Evolutionary conservation across 2,888 invertebrate species (phyloP).

Genomic region (Drosophila tanythrix): DNA sequence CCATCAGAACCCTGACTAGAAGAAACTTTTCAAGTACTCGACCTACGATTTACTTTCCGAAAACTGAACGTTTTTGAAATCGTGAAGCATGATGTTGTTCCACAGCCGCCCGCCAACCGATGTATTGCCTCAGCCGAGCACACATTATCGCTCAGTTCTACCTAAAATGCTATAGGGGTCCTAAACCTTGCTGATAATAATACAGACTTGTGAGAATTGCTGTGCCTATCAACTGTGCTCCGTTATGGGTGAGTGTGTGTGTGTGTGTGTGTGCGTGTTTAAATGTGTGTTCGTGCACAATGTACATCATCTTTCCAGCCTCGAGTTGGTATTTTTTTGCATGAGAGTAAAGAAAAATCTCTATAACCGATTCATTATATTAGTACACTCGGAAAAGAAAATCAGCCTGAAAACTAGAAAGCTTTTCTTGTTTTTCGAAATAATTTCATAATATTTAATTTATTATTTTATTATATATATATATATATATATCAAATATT

Average conservation of each 20-base stretch:
- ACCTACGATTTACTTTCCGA: slow-evolving; percentile 18
- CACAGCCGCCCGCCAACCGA: slow-evolving; percentile 16
- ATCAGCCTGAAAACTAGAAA: neutral
- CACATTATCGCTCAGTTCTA: slow-evolving; percentile 60
- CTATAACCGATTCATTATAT: slow-evolving; percentile 23
- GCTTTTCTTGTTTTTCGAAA: too few relatives aligned
- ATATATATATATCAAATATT: too few relatives aligned
- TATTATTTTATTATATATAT: too few relatives aligned
- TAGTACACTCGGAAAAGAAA: neutral
- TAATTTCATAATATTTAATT: neutral
- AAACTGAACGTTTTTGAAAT: slow-evolving; percentile 43
- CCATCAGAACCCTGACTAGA: neutral
- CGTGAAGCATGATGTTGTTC: slow-evolving; percentile 29
- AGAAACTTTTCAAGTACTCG: slow-evolving; percentile 21
- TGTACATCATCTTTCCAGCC: slow-evolving; percentile 2
- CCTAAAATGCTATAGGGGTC: slow-evolving; percentile 66
- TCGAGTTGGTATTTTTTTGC: slow-evolving; percentile 5
- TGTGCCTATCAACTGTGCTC: slow-evolving; percentile 10
- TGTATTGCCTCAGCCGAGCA: slow-evolving; percentile 19
- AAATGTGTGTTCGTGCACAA: slow-evolving; percentile 2
- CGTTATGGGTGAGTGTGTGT: neutral
- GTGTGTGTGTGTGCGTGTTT: neutral
- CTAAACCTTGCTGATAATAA: slow-evolving; percentile 75
- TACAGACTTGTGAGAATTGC: slow-evolving; percentile 11
- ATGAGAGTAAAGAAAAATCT: slow-evolving; percentile 34